Base-by-base conservation (phyloP, 2,797 vertebrate genomes). In the Centropyge bicolor region DNA sequence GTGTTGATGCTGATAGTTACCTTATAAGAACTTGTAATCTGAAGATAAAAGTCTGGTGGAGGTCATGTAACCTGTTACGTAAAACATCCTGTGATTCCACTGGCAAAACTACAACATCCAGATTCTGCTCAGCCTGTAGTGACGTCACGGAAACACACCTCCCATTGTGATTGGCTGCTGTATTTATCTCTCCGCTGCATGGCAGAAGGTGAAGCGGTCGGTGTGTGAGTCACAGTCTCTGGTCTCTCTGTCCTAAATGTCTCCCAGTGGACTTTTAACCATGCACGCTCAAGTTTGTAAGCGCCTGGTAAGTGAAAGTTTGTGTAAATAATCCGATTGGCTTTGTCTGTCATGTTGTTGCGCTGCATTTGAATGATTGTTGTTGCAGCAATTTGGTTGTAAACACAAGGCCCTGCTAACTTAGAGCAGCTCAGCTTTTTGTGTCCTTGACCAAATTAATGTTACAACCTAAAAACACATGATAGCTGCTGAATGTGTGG, bases 151-250 rank as follows among this genome's bases (percentile, higher is more conserved):
- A 14, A 5, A n/a, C 82, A 91, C 95, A 70, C 91, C 93, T 72
- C 92, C 71, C 54, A 13, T 56, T 83, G 24, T 90, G 93, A 95
- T 95, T 95, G 95, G 95, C 56, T 89, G 77, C 2, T 38, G 35
- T 5, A 0, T 62, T 71, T 75, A 49, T 35, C 19, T 36, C 62
- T 66, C 10, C 7, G 69, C 68, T 70, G 62, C n/a, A 24, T 22
- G 57, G 40, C 66, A 92, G 93, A 94, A 95, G 94, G 94, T 95
- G 93, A 95, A 92, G 74, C 12, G 16, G 17, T 1, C 2, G 45
- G 20, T 61, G 24, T 70, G 22, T 35, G 19, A 48, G 22, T 61
- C 38, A 5, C 41, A 5, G 57, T 52, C 22, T 43, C 31, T 40
- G 38, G 8, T 75, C 66, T 72, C 20, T 46, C n/a, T 1, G 51